Conservation (phyloP, 37 sponge, comb jelly and placozoan genomes). For the Hormiphora californensis region DNA sequence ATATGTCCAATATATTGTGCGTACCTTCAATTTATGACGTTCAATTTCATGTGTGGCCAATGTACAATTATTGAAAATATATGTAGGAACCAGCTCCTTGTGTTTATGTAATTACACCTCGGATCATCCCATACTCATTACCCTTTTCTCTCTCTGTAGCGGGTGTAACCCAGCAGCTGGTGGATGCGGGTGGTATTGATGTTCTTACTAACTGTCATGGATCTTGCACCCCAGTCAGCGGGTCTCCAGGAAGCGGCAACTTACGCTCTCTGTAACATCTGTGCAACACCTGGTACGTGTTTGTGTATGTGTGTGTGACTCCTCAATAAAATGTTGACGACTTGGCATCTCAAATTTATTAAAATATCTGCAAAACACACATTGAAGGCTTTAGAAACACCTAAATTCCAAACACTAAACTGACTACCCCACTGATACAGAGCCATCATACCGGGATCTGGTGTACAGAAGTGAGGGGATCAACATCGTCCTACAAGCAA, state of each 20-base stretch:
- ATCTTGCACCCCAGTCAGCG: slow-evolving; percentile 51
- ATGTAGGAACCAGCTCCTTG: no score
- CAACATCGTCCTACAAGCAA: slow-evolving; percentile 40
- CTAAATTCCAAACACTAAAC: background rate
- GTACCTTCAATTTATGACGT: no score
- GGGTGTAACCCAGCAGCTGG: slow-evolving; percentile 44
- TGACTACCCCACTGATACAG: no score
- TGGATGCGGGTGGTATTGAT: slow-evolving; percentile 44
- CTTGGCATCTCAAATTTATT: background rate
- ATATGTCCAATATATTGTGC: no score
- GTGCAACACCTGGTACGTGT: slow-evolving; percentile 50
- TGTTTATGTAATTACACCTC: no score
- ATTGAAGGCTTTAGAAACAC: background rate
- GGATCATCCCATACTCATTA: no score
- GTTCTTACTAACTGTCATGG: slow-evolving; percentile 42
- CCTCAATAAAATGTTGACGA: background rate
- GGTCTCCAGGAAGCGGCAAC: slow-evolving; percentile 50
- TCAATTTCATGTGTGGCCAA: no score
- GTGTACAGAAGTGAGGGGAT: slow-evolving; percentile 53
- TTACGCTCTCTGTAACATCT: slow-evolving; percentile 52
- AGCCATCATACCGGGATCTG: slow-evolving; percentile 42
- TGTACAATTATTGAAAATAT: no score
- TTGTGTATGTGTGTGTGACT: no score
- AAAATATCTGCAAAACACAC: background rate
- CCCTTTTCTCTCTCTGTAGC: background rate